Evolutionary conservation across 2,888 invertebrate species (phyloP).

Genomic region (Ormyrus thymus): DNA sequence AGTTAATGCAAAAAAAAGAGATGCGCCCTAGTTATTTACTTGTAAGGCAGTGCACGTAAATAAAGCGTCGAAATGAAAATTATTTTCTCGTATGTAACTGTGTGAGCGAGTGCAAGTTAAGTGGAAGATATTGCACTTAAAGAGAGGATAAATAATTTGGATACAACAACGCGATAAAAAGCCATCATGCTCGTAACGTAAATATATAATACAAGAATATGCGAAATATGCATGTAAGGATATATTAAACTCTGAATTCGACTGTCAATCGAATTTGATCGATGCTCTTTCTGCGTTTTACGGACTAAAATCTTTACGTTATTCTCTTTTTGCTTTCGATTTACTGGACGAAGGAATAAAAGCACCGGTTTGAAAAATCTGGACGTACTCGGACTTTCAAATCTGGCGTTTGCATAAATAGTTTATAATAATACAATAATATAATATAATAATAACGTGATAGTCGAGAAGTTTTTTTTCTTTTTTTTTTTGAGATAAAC

Average conservation of each 20-base stretch:
- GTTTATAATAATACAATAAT: conserved; percentile 29
- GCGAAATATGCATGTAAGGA: conserved; percentile 55
- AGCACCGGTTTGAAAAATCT: conserved; percentile 29
- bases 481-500: not conserved
- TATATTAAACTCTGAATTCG: conserved; percentile 63
- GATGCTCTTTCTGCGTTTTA: conserved; percentile 40
- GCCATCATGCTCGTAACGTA: conserved; percentile 39
- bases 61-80: conserved; percentile 28
- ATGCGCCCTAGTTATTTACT: not conserved
- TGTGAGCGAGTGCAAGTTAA: conserved; percentile 18
- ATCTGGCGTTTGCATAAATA: conserved; percentile 41
- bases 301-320: conserved; percentile 28
- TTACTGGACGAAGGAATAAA: conserved; percentile 16
- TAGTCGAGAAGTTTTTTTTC: conserved; percentile 10
- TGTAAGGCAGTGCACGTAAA: conserved; percentile 12
- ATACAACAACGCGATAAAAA: conserved; percentile 58
- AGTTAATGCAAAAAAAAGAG: conserved; percentile 9
- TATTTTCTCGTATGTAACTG: not conserved
- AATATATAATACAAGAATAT: conserved; percentile 58
- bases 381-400: conserved; percentile 23
- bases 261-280: conserved; percentile 58
- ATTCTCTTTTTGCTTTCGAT: conserved; percentile 25
- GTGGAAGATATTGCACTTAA: conserved; percentile 50
- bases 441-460: conserved; percentile 26
- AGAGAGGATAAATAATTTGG: conserved; percentile 42